These are phyloP conservation scores for Drosophila ezoana DNA, from an alignment of 2,888 invertebrate species.

Conservation along the genomic window DNA sequence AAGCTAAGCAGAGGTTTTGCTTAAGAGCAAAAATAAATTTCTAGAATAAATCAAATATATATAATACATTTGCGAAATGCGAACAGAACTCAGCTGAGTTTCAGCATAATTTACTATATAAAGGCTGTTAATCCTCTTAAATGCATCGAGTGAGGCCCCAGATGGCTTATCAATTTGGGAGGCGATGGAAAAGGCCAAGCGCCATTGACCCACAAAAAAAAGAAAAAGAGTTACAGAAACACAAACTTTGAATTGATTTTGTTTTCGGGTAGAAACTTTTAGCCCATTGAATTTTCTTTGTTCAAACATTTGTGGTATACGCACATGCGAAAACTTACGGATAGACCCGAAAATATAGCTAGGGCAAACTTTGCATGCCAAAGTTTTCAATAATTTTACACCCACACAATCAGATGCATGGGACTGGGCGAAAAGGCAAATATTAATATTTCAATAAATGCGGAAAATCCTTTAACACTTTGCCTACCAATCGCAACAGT, in stretches of 20 bases:
- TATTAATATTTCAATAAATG: constrained; percentile 80
- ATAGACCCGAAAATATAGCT: constrained; percentile 7
- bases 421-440: constrained; percentile 59
- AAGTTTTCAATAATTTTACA: constrained; percentile 63
- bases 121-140: constrained; percentile 60
- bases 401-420: constrained; percentile 41
- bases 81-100: constrained; percentile 44
- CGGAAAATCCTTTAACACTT: constrained; percentile 69
- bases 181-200: not conserved
- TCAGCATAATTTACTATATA: constrained; percentile 58
- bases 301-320: constrained; percentile 53
- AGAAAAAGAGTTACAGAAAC: not conserved
- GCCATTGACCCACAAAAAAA: constrained; percentile 52
- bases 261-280: constrained; percentile 48
- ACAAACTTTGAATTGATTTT: constrained; percentile 66
- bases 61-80: constrained; percentile 45
- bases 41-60: constrained; percentile 71
- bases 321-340: constrained; percentile 46
- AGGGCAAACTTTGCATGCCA: constrained; percentile 45
- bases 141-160: constrained; percentile 38
- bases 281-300: constrained; percentile 50
- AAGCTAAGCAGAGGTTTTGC: constrained; percentile 53
- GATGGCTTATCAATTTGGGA: constrained; percentile 38
- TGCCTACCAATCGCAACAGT: constrained; percentile 32
- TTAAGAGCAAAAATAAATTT: constrained; percentile 67